Evolutionary conservation across 2,113 vertebrate species (phyloP), one percentile per base, ranked within the genome.

Genomic region (Callopanchax toddi): DNA sequence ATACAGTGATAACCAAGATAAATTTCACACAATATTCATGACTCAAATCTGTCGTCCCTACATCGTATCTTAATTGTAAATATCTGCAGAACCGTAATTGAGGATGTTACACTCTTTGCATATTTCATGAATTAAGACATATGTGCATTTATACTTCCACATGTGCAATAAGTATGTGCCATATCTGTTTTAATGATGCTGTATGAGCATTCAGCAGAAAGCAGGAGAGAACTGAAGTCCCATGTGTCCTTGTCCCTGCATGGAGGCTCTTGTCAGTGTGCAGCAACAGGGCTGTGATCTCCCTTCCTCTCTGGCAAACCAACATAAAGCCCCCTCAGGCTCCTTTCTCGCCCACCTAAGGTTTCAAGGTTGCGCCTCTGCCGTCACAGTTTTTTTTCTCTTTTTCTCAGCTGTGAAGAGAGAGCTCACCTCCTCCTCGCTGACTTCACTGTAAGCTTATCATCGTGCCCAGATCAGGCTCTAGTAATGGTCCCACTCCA

Each of bases 361-460:
- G 79, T 80, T 88, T 88, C 86, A 87, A 90, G 86, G 86, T 89
- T 86, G 81, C 63, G 21, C 56, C 74, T 76, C 70, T 20, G 71
- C 74, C 73, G 86, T 87, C 81, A 78, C 68, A 81, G 55, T 61
- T 61, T 22, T 40, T 42, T 59, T 34, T 39, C 21, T 21, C 9
- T 55, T 46, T 21, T 22, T 52, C 36, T 67, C 51, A 44, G 70
- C 71, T 48, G 73, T 82, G 78, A 83, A 78, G 65, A 67, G 54
- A 54, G 54, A 23, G 7, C 46, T 82, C 76, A 43, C 74, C 65
- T 74, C 80, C 82, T 70, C 78, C 76, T 75, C 69, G 37, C 70
- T 45, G 40, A 58, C 67, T 65, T 25, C 42, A n/a, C 63, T 39
- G 51, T 45, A 53, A 66, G 75, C 57, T 78, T 65, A 73, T 86